Evolutionary conservation across 2,113 vertebrate genomes (phyloP).

Genomic region (Podilymbus podiceps): DNA sequence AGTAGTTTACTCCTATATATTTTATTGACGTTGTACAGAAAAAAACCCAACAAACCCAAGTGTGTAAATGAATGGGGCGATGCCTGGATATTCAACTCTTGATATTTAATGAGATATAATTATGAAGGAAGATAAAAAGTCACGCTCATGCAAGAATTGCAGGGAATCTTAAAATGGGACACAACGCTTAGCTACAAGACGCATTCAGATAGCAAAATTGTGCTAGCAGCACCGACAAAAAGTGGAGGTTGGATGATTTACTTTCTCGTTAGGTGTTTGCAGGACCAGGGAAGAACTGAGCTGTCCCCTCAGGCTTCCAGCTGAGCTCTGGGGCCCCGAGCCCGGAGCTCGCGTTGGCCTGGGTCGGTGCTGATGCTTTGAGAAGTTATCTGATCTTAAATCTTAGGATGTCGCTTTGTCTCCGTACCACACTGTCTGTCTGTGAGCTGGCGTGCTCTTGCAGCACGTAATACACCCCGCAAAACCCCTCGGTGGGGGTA

Average conservation of each 20-base stretch:
- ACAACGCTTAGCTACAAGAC: accelerated
- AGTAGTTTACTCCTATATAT: conserved; percentile 2
- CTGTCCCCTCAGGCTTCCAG: background rate
- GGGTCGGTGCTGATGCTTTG: background rate
- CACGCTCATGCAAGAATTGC: accelerated
- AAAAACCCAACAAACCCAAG: background rate
- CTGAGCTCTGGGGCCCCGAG: background rate
- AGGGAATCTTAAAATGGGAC: background rate
- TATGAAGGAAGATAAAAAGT: background rate
- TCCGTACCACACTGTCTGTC: accelerated
- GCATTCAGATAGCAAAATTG: background rate
- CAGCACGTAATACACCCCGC: accelerated
- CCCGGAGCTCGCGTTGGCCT: too few species aligned
- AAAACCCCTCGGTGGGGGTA: background rate
- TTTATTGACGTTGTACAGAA: conserved; percentile 8
- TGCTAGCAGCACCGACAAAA: background rate
- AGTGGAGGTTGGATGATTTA: background rate
- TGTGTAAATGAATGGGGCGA: background rate
- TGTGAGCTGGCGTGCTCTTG: background rate
- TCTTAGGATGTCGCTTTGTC: background rate
- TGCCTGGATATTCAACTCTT: background rate
- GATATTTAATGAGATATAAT: background rate
- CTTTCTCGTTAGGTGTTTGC: background rate
- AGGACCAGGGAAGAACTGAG: background rate
- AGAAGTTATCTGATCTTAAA: background rate